phyloP scores from a whole-genome alignment of 2,888 invertebrate species.

The Pedicia rivosa region DNA sequence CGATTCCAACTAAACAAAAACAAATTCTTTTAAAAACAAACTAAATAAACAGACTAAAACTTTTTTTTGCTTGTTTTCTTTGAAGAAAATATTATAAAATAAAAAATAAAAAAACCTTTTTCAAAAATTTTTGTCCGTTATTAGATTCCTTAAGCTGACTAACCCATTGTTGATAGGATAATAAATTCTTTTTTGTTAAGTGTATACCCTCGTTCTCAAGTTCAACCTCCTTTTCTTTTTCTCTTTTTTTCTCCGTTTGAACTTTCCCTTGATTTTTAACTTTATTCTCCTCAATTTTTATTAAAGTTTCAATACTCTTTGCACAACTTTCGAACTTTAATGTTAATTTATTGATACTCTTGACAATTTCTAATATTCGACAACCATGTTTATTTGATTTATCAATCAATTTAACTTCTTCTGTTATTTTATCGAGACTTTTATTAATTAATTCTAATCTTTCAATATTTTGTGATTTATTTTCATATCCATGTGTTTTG shows the following conservation, averaged over 20 bases:
- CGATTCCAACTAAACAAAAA: slow-evolving; percentile 17
- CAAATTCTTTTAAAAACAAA: background rate
- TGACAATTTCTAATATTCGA: background rate
- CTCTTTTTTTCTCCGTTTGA: background rate
- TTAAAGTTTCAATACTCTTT: background rate
- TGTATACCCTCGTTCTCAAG: slow-evolving; percentile 5
- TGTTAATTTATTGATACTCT: background rate
- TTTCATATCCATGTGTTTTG: background rate
- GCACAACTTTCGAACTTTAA: background rate
- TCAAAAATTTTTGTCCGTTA: slow-evolving; percentile 24
- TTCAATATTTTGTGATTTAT: background rate
- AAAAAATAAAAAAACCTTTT: slow-evolving; percentile 17
- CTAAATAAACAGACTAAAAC: background rate
- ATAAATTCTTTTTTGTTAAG: slow-evolving; percentile 12
- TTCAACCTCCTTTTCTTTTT: background rate
- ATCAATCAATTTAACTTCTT: background rate
- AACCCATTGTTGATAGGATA: slow-evolving; percentile 24
- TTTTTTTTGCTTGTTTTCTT: too few relatives aligned
- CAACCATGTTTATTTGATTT: background rate
- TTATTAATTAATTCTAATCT: background rate
- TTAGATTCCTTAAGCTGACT: slow-evolving; percentile 22
- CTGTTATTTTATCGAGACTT: background rate
- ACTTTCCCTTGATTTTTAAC: too few relatives aligned
- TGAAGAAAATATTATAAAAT: too few relatives aligned
- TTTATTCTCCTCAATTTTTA: background rate